Evolutionary conservation across 2,797 vertebrate genomes (phyloP).

Genomic region (Tangara arthus): DNA sequence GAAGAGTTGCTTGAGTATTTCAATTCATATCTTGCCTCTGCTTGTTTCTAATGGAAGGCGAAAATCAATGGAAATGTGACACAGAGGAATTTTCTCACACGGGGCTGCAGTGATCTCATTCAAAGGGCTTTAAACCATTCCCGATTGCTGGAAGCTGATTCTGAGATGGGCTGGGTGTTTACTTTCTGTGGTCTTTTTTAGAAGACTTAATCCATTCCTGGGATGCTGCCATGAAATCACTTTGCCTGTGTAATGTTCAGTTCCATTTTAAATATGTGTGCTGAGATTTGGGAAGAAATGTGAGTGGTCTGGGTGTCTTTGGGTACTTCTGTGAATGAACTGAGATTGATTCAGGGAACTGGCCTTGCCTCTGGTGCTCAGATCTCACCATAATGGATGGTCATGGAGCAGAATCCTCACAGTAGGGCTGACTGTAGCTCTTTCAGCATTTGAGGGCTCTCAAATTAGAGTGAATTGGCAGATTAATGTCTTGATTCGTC

Average conservation of each 20-base stretch:
- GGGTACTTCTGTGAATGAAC: neutral
- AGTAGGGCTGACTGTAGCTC: neutral
- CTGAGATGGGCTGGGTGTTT: slow-evolving; percentile 8
- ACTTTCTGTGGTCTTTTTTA: slow-evolving; percentile 9
- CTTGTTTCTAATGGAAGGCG: slow-evolving; percentile 56
- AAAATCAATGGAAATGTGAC: slow-evolving; percentile 59
- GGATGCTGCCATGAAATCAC: neutral
- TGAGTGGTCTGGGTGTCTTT: neutral
- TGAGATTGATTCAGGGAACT: neutral
- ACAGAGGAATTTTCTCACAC: slow-evolving; percentile 30
- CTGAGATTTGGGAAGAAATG: neutral
- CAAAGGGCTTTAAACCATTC: neutral
- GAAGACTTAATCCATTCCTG: neutral
- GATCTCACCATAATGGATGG: neutral
- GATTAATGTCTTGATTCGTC: neutral
- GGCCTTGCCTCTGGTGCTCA: neutral
- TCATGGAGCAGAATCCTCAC: neutral
- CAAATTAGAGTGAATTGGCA: neutral
- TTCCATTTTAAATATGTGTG: neutral
- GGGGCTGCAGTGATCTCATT: neutral
- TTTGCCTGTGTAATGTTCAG: neutral
- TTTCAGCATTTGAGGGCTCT: neutral
- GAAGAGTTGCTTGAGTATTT: slow-evolving; percentile 43
- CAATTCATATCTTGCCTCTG: slow-evolving; percentile 44
- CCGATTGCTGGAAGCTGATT: slow-evolving; percentile 46